Evolutionary conservation across 1,140 invertebrate species (phyloP), one percentile per base, ranked within the genome.

Genomic region (Diplogasteroides magnus): DNA sequence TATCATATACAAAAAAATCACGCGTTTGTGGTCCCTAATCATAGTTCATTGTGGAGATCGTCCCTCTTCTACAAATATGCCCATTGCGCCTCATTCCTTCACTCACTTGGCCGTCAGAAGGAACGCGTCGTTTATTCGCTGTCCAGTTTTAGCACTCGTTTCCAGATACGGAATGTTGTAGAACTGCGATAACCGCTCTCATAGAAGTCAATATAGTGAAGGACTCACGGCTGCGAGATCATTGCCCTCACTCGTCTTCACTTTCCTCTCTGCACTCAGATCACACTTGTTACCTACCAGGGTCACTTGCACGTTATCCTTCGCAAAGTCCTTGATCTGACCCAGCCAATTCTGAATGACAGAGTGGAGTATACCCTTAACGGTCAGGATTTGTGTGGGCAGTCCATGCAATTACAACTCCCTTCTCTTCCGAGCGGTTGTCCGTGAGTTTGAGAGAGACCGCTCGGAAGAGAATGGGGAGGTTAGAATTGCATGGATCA

Each of bases 221-320:
- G 37, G 56, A 65, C 19, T 63, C 25, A 78, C 80, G 32, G 71
- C 37, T 28, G 81, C 80, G 26, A 82, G 76, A 65, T 80, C 74
- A 48, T 69, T 66, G 31, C 70, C 80, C 64, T 82, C 80, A 23
- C 83, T 81, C 15, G 67, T 15, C 31, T 67, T 74, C 1, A 82
- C 81, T 32, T 76, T 82, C n/a, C 80, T 59, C 63, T 79, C 72
- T 11, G 64, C 31, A n/a, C 25, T 62, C 64, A 82, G 65, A 66
- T 82, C 80, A 48, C 75, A 72, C 68, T 82, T 82, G 66, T 82
- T 82, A 26, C 81, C 80, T 56, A 82, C 75, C n/a, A 82, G 75
- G 14, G 73, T 77, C 29, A 82, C 75, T 65, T 74, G 70, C 23
- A 83, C 81, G 25, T 68, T 61, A 6, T 82, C 80, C 64, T 82